Percentiles rank a stretch among this genome's conserved stretches.
phyloP scores from a whole-genome alignment of 2,797 vertebrate species.

The Tamandua tetradactyla region DNA sequence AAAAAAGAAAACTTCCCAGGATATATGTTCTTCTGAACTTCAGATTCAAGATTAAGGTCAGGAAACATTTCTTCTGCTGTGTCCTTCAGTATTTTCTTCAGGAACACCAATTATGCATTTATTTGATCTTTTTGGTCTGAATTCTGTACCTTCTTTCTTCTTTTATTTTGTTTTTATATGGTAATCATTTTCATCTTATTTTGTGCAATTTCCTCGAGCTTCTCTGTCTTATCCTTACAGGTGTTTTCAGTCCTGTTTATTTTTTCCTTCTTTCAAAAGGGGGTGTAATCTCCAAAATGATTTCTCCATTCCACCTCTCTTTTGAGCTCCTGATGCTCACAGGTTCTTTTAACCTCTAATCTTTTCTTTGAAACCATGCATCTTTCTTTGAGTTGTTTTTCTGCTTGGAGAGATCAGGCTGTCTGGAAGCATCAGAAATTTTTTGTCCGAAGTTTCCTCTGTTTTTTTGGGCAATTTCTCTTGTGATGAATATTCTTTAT shows the following conservation, averaged over 20 bases:
- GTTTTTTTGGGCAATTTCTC: background rate
- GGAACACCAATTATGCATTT: accelerated
- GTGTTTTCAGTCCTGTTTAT: accelerated
- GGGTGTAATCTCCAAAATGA: background rate
- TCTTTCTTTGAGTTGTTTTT: background rate
- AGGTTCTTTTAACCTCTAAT: background rate
- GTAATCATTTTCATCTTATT: background rate
- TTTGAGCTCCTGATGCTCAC: accelerated
- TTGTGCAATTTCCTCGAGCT: background rate
- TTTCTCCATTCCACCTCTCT: accelerated
- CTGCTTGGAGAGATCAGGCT: background rate
- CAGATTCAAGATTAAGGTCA: background rate
- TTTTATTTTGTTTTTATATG: accelerated
- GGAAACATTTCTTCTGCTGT: accelerated
- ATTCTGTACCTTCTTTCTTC: accelerated
- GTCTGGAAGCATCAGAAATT: background rate
- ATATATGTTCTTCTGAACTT: accelerated
- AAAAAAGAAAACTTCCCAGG: too few species aligned
- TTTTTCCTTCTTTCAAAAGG: background rate
- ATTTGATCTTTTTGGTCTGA: background rate
- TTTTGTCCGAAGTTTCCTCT: background rate
- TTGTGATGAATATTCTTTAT: background rate
- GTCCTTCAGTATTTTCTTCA: accelerated
- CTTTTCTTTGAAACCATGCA: background rate
- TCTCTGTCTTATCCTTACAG: too few species aligned